These are phyloP conservation scores for Oryzias javanicus DNA, from an alignment of 2,113 vertebrate species.

Conservation along the genomic window DNA sequence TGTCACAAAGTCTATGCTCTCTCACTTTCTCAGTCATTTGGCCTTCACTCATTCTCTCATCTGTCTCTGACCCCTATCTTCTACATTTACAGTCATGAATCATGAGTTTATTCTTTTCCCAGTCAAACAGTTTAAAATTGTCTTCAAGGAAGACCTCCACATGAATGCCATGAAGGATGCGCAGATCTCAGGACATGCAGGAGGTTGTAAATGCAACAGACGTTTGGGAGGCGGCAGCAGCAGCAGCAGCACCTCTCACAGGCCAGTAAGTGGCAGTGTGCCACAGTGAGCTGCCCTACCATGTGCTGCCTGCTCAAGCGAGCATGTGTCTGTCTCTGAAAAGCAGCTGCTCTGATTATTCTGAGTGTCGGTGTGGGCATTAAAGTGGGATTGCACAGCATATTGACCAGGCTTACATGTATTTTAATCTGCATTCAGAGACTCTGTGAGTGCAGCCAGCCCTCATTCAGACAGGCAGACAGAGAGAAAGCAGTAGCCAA, in stretches of 20 bases:
- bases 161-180: too few species aligned
- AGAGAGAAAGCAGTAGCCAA: constrained; percentile 59
- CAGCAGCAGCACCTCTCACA: constrained; percentile 59
- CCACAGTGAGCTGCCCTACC: constrained; percentile 52
- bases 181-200: background rate
- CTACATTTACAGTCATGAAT: background rate
- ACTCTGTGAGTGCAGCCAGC: constrained; percentile 1
- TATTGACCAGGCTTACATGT: constrained; percentile 10
- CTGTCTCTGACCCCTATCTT: constrained; percentile 18
- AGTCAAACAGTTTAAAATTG: background rate
- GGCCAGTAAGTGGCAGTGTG: constrained; percentile 75
- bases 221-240: constrained; percentile 40
- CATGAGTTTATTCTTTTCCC: constrained; percentile 27
- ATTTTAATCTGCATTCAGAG: constrained; percentile 1
- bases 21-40: constrained; percentile 43
- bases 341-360: constrained; percentile 13
- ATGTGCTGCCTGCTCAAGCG: constrained; percentile 3
- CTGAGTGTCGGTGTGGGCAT: constrained; percentile 3
- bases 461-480: constrained; percentile 33
- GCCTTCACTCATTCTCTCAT: constrained; percentile 17
- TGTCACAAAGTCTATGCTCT: constrained; percentile 54
- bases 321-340: constrained; percentile 11
- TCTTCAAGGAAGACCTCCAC: constrained; percentile 12
- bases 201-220: background rate
- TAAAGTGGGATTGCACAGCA: background rate